Conservation (phyloP, 2,797 vertebrate species). For the Anguilla pacifica region DNA sequence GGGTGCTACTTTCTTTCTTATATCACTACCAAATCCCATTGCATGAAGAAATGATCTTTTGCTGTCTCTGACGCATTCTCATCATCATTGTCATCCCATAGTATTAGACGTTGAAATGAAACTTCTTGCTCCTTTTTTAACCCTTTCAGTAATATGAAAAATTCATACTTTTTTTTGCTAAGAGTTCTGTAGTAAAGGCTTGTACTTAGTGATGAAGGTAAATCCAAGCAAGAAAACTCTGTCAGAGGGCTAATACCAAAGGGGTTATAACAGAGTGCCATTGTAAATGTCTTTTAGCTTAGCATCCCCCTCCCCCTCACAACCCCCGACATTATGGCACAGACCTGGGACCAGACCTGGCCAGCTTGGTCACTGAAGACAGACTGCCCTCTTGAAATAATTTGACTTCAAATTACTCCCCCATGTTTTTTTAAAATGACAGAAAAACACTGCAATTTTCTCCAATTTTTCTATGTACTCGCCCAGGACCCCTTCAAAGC, state of each 20-base stretch:
- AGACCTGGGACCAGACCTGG: background rate
- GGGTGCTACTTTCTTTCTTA: background rate
- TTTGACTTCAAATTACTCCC: conserved; percentile 84
- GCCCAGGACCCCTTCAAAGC: conserved; percentile 84
- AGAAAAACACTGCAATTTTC: conserved; percentile 96
- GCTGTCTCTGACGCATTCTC: background rate
- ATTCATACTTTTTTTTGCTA: background rate
- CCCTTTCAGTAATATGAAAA: background rate
- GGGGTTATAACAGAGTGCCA: too few relatives aligned
- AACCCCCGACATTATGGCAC: background rate
- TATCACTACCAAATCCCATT: background rate
- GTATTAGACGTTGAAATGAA: background rate
- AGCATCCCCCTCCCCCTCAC: background rate
- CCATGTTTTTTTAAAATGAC: conserved; percentile 83
- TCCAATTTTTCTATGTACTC: conserved; percentile 79
- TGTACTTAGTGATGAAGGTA: background rate
- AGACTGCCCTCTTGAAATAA: conserved; percentile 84
- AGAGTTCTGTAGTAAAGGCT: background rate
- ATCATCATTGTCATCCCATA: background rate
- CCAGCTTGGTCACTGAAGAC: conserved; percentile 78
- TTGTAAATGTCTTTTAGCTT: background rate
- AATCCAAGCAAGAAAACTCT: too few relatives aligned
- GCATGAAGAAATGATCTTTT: background rate
- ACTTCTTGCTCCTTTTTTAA: background rate
- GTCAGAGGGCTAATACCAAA: too few relatives aligned